Evolutionary conservation across 2,797 vertebrate genomes (phyloP), one percentile per base, ranked within the genome.

Genomic region (Gadopsis marmoratus): DNA sequence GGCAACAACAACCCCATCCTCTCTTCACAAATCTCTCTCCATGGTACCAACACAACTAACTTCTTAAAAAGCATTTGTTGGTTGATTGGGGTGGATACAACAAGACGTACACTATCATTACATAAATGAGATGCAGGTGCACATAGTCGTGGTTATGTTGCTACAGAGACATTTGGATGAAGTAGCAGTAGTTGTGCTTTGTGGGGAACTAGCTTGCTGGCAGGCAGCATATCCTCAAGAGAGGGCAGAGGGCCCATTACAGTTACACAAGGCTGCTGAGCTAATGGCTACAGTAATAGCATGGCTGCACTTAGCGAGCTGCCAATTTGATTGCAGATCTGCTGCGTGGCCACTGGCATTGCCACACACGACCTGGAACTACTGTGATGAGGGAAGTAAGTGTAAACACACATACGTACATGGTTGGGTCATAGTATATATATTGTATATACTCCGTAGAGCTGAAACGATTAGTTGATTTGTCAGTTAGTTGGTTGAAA

Each of bases 271-370:
- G 76, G 80, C 83, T 89, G 88, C 86, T 84, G 89, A 91, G 82
- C 78, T 91, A 92, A 90, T 89, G 84, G 79, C 90, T 86, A 85
- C 79, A 66, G 83, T 90, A 89, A 92, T 91, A 86, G 84, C 86
- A 84, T 55, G 76, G 82, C 85, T 86, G 81, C 84, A 87, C 76
- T 91, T 79, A 76, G 59, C 78, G 66, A 75, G 74, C 76, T 9
- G n/a, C 33, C 45, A 79, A 83, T 90, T 84, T 86, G 84, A 91
- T 80, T 80, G 89, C 70, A 76, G 83, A 88, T 86, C 68, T 79
- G 79, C 79, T 63, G 86, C 47, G 39, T 82, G 65, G 76, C 69
- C 74, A 62, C 70, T 74, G 73, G 84, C 79, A 63, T 63, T 64
- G 80, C 74, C 68, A 78, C 65, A 47, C 51, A 84, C 2, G 1